phyloP scores from a whole-genome alignment of 2,888 invertebrate species.

The Onthophagus sagittarius region DNA sequence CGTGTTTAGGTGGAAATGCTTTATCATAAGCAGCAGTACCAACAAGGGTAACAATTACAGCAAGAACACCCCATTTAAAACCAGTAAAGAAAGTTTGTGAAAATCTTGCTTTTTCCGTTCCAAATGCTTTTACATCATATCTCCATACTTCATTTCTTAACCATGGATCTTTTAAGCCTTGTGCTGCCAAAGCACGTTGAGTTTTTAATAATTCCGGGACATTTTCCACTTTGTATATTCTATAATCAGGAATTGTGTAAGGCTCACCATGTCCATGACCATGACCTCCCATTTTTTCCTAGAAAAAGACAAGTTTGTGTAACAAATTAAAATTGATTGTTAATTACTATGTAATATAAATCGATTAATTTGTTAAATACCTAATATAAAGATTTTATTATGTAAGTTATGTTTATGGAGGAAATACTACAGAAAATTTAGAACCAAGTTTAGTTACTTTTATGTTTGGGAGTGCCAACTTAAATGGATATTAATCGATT shows the following conservation, averaged over 20 bases:
- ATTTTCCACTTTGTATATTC: slow-evolving; percentile 69
- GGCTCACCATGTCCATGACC: slow-evolving; percentile 56
- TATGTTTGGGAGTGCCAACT: no score
- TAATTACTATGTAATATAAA: no score
- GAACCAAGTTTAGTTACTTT: no score
- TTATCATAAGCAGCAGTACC: slow-evolving; percentile 41
- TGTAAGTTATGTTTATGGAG: neutral
- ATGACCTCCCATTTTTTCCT: slow-evolving; percentile 10
- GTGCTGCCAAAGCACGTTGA: slow-evolving; percentile 60
- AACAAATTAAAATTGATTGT: no score
- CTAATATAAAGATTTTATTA: neutral
- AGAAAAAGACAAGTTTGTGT: neutral
- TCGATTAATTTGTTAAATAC: neutral
- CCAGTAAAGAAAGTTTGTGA: slow-evolving; percentile 59
- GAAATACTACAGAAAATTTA: neutral
- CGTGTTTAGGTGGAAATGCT: slow-evolving; percentile 43
- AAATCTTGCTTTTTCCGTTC: slow-evolving; percentile 51
- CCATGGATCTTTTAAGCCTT: slow-evolving; percentile 84
- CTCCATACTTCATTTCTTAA: slow-evolving; percentile 85
- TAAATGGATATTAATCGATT: no score
- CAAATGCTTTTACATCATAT: slow-evolving; percentile 59
- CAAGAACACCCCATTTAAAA: slow-evolving; percentile 59
- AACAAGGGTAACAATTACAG: slow-evolving; percentile 55
- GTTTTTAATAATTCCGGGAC: slow-evolving; percentile 62
- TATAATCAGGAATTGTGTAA: slow-evolving; percentile 67